Evolutionary conservation across 1,140 invertebrate genomes (phyloP).

Genomic region (Drosophila funebris): DNA sequence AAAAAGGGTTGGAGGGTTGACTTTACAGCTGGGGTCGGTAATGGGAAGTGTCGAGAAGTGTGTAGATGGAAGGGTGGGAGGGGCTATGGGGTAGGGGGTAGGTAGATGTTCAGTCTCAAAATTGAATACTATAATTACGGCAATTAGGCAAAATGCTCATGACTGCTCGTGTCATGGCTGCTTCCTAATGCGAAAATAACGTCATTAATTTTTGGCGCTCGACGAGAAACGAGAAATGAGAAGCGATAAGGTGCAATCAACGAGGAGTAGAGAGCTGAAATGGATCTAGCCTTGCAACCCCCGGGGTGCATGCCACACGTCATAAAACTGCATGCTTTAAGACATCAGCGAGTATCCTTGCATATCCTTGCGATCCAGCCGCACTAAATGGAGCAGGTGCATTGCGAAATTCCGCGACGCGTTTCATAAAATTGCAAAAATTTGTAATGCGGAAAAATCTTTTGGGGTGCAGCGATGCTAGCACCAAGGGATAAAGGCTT

Average conservation of each 20-base stretch:
- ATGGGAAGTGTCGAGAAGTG: neutral
- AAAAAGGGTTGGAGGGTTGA: constrained; percentile 38
- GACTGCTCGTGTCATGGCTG: constrained; percentile 77
- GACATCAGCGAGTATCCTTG: neutral
- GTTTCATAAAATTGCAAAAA: constrained; percentile 58
- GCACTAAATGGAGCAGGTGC: constrained; percentile 66
- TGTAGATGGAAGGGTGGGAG: neutral
- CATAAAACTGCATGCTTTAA: constrained; percentile 35
- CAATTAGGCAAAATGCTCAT: constrained; percentile 79
- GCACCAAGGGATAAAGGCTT: neutral
- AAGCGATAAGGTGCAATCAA: neutral
- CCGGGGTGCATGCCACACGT: constrained; percentile 15
- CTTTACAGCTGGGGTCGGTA: neutral
- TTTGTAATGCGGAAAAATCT: constrained; percentile 70
- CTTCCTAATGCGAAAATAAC: constrained; percentile 82
- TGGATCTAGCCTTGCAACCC: constrained; percentile 13
- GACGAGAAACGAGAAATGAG: constrained; percentile 13
- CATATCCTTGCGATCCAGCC: constrained; percentile 27
- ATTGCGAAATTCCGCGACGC: constrained; percentile 34
- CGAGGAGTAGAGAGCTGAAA: neutral
- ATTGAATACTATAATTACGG: constrained; percentile 69
- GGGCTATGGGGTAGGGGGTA: neutral
- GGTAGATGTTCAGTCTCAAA: constrained; percentile 13
- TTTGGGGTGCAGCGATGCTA: constrained; percentile 42
- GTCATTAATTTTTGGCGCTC: constrained; percentile 64